Evolutionary conservation across 2,797 vertebrate genomes (phyloP).

Genomic region (Sibirionetta formosa): DNA sequence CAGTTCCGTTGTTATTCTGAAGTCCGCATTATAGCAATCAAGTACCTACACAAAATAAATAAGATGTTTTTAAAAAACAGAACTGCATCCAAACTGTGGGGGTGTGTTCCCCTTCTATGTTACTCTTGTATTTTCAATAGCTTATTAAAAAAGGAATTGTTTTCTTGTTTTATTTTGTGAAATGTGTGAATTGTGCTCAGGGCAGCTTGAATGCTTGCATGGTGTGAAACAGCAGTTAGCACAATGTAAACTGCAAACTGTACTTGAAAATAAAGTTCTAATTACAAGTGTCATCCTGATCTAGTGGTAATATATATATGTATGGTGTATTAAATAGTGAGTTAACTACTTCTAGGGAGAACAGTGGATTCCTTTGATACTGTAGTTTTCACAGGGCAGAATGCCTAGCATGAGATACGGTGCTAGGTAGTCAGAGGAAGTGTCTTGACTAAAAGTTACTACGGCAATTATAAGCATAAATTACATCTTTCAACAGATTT

Average conservation of each 20-base stretch:
- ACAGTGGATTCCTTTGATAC: not conserved
- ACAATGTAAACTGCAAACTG: constrained; percentile 47
- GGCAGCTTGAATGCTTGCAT: constrained; percentile 27
- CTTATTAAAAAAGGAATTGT: not conserved
- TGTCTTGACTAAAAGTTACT: not conserved
- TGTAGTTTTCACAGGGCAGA: not conserved
- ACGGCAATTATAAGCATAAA: not conserved
- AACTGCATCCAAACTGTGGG: not conserved
- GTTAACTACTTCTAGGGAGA: constrained; percentile 20
- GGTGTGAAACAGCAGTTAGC: constrained; percentile 25
- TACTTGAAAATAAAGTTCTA: constrained; percentile 62
- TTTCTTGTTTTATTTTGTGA: constrained; percentile 9
- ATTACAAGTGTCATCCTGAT: constrained; percentile 20
- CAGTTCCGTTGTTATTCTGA: not conserved
- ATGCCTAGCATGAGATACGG: not conserved
- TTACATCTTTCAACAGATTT: not conserved
- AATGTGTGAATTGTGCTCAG: not conserved
- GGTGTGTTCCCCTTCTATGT: not conserved
- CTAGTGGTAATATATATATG: not conserved
- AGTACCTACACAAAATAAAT: not conserved
- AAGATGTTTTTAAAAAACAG: not conserved
- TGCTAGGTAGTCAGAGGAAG: not conserved
- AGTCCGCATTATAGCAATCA: not conserved
- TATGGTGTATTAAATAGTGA: not conserved
- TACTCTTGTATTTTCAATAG: not conserved